Base-by-base conservation (phyloP, 2,113 vertebrate genomes). In the Ranitomeya variabilis region DNA sequence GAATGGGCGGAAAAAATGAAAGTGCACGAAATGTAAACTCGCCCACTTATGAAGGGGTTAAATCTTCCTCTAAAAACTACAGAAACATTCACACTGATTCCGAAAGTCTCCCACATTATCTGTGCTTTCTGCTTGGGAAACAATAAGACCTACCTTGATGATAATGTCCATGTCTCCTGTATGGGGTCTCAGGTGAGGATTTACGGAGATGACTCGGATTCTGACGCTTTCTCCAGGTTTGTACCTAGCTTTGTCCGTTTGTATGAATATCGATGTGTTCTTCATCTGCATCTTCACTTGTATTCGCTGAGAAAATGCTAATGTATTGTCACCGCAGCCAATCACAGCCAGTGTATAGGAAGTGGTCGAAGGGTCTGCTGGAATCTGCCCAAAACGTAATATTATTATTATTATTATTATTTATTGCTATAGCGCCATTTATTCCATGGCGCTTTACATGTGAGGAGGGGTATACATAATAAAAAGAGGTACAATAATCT, bases 231-330 rank as follows among this genome's bases (percentile, higher is more conserved):
- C 93, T 8, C 93, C 93, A 0, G 94, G 93, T 26, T 71, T 90
- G 80, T 95, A 96, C 13, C 19, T 84, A 15, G 26, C 4, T 77
- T 93, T 95, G 93, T 96, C 94, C 0, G 93, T 96, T 90, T 96
- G 94, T 5, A 95, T 93, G 86, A 95, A 92, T 45, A 90, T 92
- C 54, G 90, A 90, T 23, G 90, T 6, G 54, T 64, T 71, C 52
- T 86, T 73, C 18, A 13, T 67, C 31, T 23, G 52, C 66, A 82
- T 60, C 85, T 54, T 21, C 21, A 64, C 18, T 76, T 19, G 37
- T 11, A 51, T 76, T 52, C 73, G 73, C 73, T 9, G 16, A 21
- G 73, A 76, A 76, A 76, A 76, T 12, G 11, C 18, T 51, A 76
- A 21, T 6, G 2, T 52, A 21, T 18, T 45, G 8, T 76, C 45